These are phyloP conservation scores for Triops longicaudatus DNA, from an alignment of 1,140 invertebrate species.

Conservation along the genomic window DNA sequence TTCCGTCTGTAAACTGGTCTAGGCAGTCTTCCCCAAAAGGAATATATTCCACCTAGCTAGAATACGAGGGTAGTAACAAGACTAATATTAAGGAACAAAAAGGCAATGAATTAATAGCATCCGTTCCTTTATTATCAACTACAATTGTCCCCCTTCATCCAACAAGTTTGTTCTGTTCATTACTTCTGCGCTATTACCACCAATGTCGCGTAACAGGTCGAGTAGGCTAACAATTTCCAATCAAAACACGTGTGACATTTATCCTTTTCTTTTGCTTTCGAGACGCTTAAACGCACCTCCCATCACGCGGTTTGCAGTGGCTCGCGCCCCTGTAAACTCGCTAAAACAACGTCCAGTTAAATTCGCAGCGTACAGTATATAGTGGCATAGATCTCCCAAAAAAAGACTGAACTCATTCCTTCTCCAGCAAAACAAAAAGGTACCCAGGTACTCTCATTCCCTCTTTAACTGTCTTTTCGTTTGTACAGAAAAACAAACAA, in stretches of 20 bases:
- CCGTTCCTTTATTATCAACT: conserved; percentile 12
- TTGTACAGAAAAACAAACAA: neutral
- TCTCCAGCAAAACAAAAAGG: neutral
- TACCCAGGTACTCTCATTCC: neutral
- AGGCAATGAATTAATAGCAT: neutral
- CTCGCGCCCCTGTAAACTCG: neutral
- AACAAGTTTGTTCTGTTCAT: conserved; percentile 7
- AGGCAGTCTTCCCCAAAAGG: no score
- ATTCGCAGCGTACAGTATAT: neutral
- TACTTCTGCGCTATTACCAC: neutral
- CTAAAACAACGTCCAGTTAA: neutral
- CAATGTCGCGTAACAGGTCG: neutral
- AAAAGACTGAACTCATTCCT: neutral
- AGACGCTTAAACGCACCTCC: neutral
- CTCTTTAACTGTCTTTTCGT: neutral
- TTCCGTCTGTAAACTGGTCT: no score
- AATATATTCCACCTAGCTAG: neutral
- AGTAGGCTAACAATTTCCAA: neutral
- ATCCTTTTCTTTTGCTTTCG: neutral
- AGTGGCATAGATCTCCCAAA: conserved; percentile 10
- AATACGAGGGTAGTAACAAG: neutral
- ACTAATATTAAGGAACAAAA: neutral
- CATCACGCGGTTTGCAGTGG: neutral
- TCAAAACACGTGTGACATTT: conserved; percentile 2
- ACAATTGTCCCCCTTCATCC: neutral